These are phyloP conservation scores for Pegoplata infirma DNA, from an alignment of 2,888 invertebrate species.

Conservation along the genomic window DNA sequence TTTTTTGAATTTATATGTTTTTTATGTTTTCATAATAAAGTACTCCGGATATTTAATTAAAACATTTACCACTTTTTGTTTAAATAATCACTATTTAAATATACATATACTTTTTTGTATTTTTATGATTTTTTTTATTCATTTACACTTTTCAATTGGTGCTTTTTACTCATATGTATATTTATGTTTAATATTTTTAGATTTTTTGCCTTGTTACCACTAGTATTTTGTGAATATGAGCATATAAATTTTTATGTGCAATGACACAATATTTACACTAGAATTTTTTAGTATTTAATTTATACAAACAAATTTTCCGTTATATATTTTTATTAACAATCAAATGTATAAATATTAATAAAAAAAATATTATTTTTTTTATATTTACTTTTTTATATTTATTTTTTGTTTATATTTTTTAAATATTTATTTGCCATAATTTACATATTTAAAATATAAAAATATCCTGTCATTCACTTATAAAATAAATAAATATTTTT, in stretches of 20 bases:
- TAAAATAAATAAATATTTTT: constrained; percentile 13
- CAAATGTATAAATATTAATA: too few species aligned
- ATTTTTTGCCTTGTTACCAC: constrained; percentile 3
- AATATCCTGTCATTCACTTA: constrained; percentile 2
- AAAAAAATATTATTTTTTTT: background rate
- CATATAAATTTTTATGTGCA: background rate
- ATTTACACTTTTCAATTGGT: background rate
- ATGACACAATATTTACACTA: constrained; percentile 6
- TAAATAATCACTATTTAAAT: background rate
- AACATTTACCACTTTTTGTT: background rate
- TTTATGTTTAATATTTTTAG: constrained; percentile 5
- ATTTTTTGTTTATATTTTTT: too few species aligned
- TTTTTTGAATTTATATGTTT: too few species aligned
- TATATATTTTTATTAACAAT: too few species aligned
- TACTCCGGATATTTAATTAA: background rate
- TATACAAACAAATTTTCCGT: background rate
- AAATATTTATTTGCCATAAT: constrained; percentile 4
- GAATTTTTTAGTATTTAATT: background rate
- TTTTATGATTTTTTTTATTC: too few species aligned
- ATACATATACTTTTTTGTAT: background rate
- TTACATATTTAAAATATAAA: background rate
- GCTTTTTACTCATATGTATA: background rate
- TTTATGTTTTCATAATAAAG: too few species aligned
- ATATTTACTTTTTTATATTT: background rate
- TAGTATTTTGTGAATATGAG: constrained; percentile 7